Evolutionary conservation across 2,797 vertebrate species (phyloP).

Genomic region (Okamejei kenojei): DNA sequence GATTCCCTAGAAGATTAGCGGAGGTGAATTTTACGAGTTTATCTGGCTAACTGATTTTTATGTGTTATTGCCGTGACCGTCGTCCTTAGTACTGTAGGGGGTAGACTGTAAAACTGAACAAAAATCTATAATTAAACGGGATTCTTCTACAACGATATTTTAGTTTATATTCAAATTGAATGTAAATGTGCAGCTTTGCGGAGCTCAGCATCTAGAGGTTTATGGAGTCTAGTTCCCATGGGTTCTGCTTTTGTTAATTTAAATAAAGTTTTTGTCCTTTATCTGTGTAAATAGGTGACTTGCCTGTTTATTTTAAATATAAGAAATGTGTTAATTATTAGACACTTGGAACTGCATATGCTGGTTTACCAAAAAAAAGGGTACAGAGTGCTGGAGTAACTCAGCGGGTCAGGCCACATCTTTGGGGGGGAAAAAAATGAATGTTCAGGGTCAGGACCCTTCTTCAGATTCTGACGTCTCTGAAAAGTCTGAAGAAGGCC

Average conservation of each 20-base stretch:
- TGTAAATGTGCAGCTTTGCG: not conserved
- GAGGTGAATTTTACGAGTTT: not conserved
- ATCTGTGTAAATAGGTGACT: not conserved
- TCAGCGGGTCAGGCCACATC: no score
- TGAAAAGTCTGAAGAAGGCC: no score
- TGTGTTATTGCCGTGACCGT: not conserved
- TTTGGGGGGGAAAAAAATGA: no score
- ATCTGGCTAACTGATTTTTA: not conserved
- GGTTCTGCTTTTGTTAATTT: conserved; percentile 14
- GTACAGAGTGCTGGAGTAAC: no score
- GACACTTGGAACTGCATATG: no score
- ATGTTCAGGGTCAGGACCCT: no score
- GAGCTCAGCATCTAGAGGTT: not conserved
- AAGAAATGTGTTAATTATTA: not conserved
- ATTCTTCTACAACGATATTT: not conserved
- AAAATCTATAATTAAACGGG: not conserved
- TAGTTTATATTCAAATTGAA: not conserved
- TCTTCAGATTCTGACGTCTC: no score
- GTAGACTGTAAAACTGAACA: not conserved
- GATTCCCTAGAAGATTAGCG: not conserved
- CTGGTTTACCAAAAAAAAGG: no score
- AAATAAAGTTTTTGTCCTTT: conserved; percentile 31
- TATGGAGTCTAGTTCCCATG: not conserved
- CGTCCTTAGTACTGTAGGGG: not conserved
- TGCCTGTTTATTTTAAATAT: not conserved